phyloP scores from a whole-genome alignment of 2,888 invertebrate species.

The Orthosia gracilis region DNA sequence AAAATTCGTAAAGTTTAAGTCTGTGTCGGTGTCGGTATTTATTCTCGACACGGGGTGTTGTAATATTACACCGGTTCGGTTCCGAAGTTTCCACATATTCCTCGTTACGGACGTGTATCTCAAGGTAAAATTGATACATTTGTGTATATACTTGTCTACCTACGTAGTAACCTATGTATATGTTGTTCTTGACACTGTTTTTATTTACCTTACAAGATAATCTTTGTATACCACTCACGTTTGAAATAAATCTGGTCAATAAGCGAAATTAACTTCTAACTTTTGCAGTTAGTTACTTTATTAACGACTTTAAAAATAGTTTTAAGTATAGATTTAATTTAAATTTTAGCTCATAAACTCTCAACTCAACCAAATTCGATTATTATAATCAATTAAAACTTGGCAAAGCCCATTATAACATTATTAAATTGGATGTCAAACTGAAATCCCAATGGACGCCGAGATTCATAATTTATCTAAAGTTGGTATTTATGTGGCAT shows the following conservation, averaged over 20 bases:
- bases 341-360: background rate
- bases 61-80: constrained; percentile 56
- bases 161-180: background rate
- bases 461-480: constrained; percentile 23
- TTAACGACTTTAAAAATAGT: background rate
- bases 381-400: constrained; percentile 24
- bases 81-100: constrained; percentile 54
- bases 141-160: constrained; percentile 21
- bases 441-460: background rate
- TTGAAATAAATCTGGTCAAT: background rate
- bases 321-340: background rate
- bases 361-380: background rate
- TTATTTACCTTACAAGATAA: constrained; percentile 30
- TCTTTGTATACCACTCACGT: background rate
- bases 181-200: constrained; percentile 49
- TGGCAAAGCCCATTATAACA: constrained; percentile 19
- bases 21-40: constrained; percentile 17
- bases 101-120: constrained; percentile 57
- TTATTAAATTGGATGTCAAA: constrained; percentile 32
- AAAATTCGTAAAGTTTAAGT: constrained; percentile 9
- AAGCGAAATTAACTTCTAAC: constrained; percentile 3
- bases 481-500: constrained; percentile 22
- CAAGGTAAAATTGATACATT: constrained; percentile 76
- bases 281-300: constrained; percentile 5
- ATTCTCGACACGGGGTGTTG: constrained; percentile 44